Conservation (phyloP, 2,113 vertebrate species). For the Enhydra lutris region DNA sequence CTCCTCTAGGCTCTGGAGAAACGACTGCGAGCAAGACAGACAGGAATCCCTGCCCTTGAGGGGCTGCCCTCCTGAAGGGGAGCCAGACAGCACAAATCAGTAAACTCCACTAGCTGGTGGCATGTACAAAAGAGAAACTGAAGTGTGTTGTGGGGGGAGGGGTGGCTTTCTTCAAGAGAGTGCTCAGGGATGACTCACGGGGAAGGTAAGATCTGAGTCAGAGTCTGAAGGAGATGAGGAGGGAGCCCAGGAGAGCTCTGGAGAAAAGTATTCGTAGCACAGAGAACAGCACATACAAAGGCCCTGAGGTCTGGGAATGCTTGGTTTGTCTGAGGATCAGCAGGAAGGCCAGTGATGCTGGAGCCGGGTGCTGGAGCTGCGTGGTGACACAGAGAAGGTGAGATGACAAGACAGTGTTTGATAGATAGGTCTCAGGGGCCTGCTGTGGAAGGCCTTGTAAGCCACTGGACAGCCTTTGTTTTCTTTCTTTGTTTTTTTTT, state of each 20-base stretch:
- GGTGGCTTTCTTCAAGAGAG: background rate
- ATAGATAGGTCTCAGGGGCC: background rate
- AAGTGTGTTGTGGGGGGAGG: background rate
- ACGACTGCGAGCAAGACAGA: background rate
- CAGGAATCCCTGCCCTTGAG: background rate
- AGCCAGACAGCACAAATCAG: background rate
- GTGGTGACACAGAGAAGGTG: background rate
- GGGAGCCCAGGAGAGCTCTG: background rate
- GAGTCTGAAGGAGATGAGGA: background rate
- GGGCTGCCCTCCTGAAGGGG: background rate
- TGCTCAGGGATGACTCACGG: background rate
- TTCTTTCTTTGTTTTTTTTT: background rate
- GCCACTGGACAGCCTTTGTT: background rate
- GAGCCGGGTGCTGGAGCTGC: background rate
- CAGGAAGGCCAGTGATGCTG: too few relatives aligned
- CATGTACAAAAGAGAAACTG: accelerated
- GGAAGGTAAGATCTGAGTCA: background rate
- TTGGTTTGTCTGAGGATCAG: background rate
- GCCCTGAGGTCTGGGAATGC: background rate
- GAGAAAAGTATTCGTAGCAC: background rate
- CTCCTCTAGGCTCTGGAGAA: background rate
- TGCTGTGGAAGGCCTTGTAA: background rate
- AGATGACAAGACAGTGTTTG: background rate
- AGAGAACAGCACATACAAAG: background rate
- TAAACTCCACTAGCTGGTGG: background rate